Evolutionary conservation across 2,113 vertebrate genomes (phyloP), one percentile per base, ranked within the genome.

Genomic region (Otis tarda): DNA sequence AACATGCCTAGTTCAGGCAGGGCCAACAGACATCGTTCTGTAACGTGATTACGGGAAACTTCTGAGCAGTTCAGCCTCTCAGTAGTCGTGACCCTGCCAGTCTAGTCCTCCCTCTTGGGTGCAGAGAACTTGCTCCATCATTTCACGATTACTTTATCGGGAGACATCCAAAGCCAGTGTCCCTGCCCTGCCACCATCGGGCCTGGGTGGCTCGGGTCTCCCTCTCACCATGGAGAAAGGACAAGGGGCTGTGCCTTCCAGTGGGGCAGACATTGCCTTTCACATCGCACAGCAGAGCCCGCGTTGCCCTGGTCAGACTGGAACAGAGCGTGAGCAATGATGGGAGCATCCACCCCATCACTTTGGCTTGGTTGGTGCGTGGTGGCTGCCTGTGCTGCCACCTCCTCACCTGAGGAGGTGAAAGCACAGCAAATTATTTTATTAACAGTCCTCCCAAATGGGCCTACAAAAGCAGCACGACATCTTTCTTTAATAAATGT

Each of bases 401-500:
- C 4, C 30, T 9, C 10, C 23, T 37, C 52, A 63, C n/a, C n/a
- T 1, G 2, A 19, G 17, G 23, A 64, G 17, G 30, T 28, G 10
- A 84, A 87, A 75, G 24, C 50, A 45, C 0, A 1, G 39, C 35
- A 64, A 84, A 89, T 23, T 31, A 10, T 64, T 77, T 64, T 67
- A 30, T 64, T 53, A 79, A 31, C 20, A 43, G 33, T 33, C 49
- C 25, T 41, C 27, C 50, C 19, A 3, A 89, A 87, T 22, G 69
- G 63, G 39, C 53, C 56, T 91, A 59, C 19, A 86, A 52, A 84
- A 91, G 69, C 60, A 76, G 43, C 20, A 30, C 4, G 43, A 79
- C 64, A 41, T 81, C 77, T 35, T 94, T 65, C 80, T 94, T 83
- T 83, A 93, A 93, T n/a, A 76, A 95, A 95, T 69, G 71, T 94